A percentile compares a stretch with the other conserved stretches of the same genome.
phyloP scores from a whole-genome alignment of 2,888 invertebrate genomes.

The Nephrotoma appendiculata region DNA sequence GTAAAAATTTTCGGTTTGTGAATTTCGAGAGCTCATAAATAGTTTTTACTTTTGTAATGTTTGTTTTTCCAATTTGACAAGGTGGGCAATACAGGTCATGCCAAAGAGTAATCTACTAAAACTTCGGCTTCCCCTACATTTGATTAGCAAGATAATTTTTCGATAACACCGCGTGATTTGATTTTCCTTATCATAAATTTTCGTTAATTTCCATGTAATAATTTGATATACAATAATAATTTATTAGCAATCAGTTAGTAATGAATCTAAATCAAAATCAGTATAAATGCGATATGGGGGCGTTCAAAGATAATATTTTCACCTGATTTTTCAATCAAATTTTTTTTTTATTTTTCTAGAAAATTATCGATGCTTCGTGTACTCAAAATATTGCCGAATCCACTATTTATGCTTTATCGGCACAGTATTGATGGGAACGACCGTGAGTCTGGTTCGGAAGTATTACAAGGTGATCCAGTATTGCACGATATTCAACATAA shows the following conservation, averaged over 20 bases:
- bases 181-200: not conserved
- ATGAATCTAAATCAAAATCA: not conserved
- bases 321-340: not conserved
- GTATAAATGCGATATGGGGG: not conserved
- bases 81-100: too few relatives aligned
- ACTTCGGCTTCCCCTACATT: not conserved
- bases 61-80: too few relatives aligned
- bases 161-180: not conserved
- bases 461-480: not conserved
- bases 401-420: not conserved
- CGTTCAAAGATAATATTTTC: not conserved
- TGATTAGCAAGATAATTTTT: not conserved
- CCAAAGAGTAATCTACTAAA: too few relatives aligned
- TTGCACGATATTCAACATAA: not conserved
- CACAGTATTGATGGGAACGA: not conserved
- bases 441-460: not conserved
- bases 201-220: not conserved
- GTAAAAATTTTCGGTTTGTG: too few relatives aligned
- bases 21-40: too few relatives aligned
- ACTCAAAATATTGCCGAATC: constrained; percentile 3
- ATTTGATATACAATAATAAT: not conserved
- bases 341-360: not conserved
- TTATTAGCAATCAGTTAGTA: not conserved
- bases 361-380: not conserved
- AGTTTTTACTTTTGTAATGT: too few relatives aligned